Evolutionary conservation across 2,888 invertebrate genomes (phyloP), one percentile per base, ranked within the genome.

Genomic region (Abrostola triplasia): DNA sequence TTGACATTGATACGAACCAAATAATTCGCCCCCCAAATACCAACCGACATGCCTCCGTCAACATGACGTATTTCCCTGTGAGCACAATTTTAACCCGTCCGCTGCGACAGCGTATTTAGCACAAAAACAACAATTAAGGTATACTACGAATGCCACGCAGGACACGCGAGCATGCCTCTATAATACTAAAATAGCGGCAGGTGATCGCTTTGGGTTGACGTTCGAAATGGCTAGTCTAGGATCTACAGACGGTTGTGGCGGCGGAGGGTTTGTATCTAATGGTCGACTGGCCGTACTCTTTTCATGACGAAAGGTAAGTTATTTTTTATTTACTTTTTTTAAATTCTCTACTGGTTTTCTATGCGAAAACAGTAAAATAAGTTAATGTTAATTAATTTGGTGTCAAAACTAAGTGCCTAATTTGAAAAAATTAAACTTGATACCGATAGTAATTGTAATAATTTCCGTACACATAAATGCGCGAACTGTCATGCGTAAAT

Each of bases 111-210:
- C 36, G 59, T 71, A 71, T 68, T 71, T 64, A 71, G 57, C 59
- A 58, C 59, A 68, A 67, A 68, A 64, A 71, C 68, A 60, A 72
- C 58, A 64, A 71, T 68, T 68, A 60, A 68, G 35, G 24, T 56
- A 52, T 9, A 48, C 24, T 53, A 36, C 50, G 36, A 66, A 72
- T 71, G 54, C 59, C 61, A 53, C 41, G 47, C 53, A 11, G 9
- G 6, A 35, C 78, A 78, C 78, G 78, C 78, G 50, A 78, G 42
- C 68, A 56, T 65, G 52, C 67, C 51, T 59, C 10, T 12, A 36
- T 73, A 60, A 60, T 64, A 70, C 64, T 48, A 67, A 67, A 73
- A 70, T 63, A 55, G 36, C 44, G 56, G 70, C 70, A 77, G 73
- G 69, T 77, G 70, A 76, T 56, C 49, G 51, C 50, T 53, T 76